phyloP scores from a whole-genome alignment of 2,888 invertebrate genomes.

The Sisyra nigra region DNA sequence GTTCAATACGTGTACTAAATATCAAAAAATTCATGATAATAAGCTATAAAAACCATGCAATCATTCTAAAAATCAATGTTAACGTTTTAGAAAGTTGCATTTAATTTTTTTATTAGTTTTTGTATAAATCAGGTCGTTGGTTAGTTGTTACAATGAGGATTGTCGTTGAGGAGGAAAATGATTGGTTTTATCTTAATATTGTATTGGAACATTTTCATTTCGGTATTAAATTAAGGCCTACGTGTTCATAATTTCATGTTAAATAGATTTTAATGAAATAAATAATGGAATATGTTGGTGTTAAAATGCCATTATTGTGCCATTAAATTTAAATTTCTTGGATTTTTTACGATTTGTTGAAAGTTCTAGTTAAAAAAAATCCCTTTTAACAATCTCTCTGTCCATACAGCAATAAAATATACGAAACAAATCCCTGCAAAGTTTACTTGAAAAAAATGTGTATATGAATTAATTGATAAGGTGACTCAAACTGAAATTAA shows the following conservation, averaged over 20 bases:
- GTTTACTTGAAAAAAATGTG: background rate
- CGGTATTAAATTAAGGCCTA: background rate
- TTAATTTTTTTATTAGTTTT: background rate
- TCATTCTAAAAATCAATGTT: too few species aligned
- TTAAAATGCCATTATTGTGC: slow-evolving; percentile 25
- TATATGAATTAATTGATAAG: background rate
- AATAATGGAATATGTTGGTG: background rate
- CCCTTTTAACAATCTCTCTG: background rate
- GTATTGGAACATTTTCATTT: too few species aligned
- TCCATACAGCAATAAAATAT: slow-evolving; percentile 2
- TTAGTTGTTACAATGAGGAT: too few species aligned
- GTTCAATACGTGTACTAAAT: background rate
- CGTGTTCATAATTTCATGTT: background rate
- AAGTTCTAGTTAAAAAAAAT: too few species aligned
- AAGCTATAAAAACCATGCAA: background rate
- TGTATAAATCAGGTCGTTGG: background rate
- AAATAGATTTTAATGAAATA: background rate
- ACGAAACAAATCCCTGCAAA: background rate
- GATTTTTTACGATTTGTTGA: too few species aligned
- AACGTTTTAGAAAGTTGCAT: too few species aligned
- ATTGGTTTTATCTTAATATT: too few species aligned
- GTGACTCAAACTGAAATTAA: background rate
- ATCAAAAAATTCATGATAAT: background rate
- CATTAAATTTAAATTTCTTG: slow-evolving; percentile 13
- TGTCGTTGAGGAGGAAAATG: too few species aligned